phyloP scores from a whole-genome alignment of 2,113 vertebrate genomes.

The Lophotis ruficrista region DNA sequence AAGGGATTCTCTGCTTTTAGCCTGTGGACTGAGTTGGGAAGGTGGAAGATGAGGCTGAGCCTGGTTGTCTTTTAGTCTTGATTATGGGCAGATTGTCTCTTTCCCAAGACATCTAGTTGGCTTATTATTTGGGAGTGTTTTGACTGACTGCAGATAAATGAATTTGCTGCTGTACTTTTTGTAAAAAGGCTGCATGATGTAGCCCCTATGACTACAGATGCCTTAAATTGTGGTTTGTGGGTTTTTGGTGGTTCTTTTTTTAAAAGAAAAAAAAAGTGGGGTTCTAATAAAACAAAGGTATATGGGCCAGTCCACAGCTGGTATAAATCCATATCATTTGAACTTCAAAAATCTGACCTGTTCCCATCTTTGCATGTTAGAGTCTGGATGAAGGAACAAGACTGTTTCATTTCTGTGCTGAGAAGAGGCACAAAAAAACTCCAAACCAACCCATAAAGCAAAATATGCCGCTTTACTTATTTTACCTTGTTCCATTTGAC shows the following conservation, averaged over 20 bases:
- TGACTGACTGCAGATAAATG: not conserved
- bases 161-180: not conserved
- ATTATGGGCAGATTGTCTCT: not conserved
- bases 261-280: not conserved
- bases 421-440: not conserved
- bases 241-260: not conserved
- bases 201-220: not conserved
- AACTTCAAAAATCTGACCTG: not conserved
- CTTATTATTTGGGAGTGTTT: not conserved
- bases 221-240: not conserved
- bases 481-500: constrained; percentile 18
- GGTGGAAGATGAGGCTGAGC: not conserved
- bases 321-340: not conserved
- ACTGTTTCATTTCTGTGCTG: not conserved
- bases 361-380: not conserved
- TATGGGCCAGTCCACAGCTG: not conserved
- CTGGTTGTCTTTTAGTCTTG: not conserved
- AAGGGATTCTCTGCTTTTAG: not conserved
- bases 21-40: not conserved
- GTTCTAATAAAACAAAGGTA: not conserved
- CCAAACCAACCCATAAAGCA: not conserved
- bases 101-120: not conserved
- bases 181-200: not conserved
- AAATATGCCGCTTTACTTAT: not conserved
- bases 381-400: not conserved